These are phyloP conservation scores for Melanotaenia parkinsoni DNA, from an alignment of 2,797 vertebrate species.

Conservation along the genomic window DNA sequence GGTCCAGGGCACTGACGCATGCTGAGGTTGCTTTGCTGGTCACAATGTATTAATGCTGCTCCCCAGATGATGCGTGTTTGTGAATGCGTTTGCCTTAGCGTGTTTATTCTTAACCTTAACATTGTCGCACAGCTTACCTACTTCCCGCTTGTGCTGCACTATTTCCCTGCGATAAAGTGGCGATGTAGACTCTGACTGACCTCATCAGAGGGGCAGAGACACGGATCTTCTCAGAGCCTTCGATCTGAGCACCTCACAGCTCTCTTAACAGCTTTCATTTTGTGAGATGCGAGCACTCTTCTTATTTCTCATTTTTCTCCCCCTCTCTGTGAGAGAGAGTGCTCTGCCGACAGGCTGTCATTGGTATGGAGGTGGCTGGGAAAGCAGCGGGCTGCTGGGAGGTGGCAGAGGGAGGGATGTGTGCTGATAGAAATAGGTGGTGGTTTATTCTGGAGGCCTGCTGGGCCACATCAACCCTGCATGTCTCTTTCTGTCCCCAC, in stretches of 20 bases:
- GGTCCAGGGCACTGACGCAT: conserved; percentile 19
- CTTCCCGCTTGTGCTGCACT: conserved; percentile 28
- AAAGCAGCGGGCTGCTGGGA: conserved; percentile 58
- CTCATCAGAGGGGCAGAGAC: conserved; percentile 33
- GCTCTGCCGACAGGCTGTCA: conserved; percentile 61
- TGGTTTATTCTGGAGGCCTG: conserved; percentile 73
- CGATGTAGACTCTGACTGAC: conserved; percentile 64
- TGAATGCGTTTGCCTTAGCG: conserved; percentile 40
- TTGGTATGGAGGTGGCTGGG: conserved; percentile 42
- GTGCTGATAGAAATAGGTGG: conserved; percentile 74
- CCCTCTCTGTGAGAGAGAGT: conserved; percentile 27
- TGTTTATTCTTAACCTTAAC: conserved; percentile 35
- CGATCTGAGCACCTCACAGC: conserved; percentile 43
- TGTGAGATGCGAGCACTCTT: conserved; percentile 48
- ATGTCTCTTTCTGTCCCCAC: conserved; percentile 56
- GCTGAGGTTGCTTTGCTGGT: conserved; percentile 32
- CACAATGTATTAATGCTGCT: conserved; percentile 28
- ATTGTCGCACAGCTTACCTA: conserved; percentile 37
- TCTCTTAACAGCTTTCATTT: conserved; percentile 58
- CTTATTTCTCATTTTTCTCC: conserved; percentile 35
- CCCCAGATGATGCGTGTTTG: conserved; percentile 30
- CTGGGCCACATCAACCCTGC: conserved; percentile 74
- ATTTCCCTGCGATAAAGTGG: conserved; percentile 56
- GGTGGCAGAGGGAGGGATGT: conserved; percentile 41
- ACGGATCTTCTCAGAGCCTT: conserved; percentile 45